phyloP scores from a whole-genome alignment of 2,797 vertebrate genomes.

The Neoniphon sammara region DNA sequence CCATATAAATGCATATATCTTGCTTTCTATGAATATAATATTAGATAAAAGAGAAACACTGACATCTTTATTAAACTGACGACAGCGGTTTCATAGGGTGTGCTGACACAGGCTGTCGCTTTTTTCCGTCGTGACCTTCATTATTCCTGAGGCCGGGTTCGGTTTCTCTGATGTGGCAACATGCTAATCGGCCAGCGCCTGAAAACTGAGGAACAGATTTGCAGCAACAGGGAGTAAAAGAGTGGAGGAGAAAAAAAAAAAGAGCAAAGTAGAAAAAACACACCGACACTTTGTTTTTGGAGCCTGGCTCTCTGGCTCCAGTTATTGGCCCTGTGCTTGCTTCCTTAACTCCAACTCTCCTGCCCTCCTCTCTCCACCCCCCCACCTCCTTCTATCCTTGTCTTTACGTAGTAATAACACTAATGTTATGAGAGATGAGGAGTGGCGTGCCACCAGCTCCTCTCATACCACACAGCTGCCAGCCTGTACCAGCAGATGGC shows the following conservation, averaged over 20 bases:
- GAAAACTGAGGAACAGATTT: conserved; percentile 27
- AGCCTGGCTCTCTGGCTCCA: conserved; percentile 67
- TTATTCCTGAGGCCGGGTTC: conserved; percentile 24
- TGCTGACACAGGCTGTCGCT: not conserved
- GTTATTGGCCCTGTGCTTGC: conserved; percentile 51
- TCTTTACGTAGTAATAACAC: conserved; percentile 59
- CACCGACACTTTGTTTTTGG: conserved; percentile 73
- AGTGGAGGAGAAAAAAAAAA: conserved; percentile 16
- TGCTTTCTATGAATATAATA: too few relatives aligned
- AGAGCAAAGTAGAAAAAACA: conserved; percentile 59
- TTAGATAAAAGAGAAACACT: not conserved
- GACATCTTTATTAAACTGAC: not conserved
- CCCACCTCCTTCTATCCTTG: conserved; percentile 52
- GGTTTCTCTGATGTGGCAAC: conserved; percentile 36
- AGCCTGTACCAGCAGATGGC: conserved; percentile 56
- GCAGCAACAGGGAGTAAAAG: conserved; percentile 30
- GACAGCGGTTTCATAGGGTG: not conserved
- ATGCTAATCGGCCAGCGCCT: conserved; percentile 28
- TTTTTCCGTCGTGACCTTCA: not conserved
- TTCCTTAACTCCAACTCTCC: conserved; percentile 49
- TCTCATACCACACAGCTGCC: conserved; percentile 54
- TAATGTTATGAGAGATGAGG: conserved; percentile 47
- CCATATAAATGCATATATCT: conserved; percentile 2
- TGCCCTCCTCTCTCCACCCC: conserved; percentile 29
- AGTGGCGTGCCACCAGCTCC: conserved; percentile 62